phyloP scores from a whole-genome alignment of 2,113 vertebrate genomes.

The Tychaedon coryphoeus region DNA sequence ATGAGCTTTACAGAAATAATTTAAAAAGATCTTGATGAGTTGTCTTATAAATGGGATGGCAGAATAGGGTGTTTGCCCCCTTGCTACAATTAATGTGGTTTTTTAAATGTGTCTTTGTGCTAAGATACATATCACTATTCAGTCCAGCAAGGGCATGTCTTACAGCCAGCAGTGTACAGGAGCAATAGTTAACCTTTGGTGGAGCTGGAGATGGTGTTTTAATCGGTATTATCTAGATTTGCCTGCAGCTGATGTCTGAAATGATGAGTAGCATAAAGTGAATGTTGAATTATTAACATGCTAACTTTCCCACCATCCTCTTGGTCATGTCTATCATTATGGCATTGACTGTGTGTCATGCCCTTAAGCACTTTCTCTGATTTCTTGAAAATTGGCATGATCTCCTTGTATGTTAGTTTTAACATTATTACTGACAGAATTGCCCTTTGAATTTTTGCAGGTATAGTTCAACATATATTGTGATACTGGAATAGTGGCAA shows the following conservation, averaged over 20 bases:
- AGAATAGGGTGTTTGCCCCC: neutral
- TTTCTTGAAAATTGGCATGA: neutral
- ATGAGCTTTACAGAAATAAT: neutral
- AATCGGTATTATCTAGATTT: neutral
- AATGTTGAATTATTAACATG: slow-evolving; percentile 43
- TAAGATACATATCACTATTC: neutral
- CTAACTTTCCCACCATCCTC: neutral
- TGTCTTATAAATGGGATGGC: neutral
- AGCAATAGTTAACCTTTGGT: neutral
- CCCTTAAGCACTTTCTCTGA: neutral
- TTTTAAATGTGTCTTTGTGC: neutral
- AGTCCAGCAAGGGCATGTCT: neutral
- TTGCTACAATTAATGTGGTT: neutral
- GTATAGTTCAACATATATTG: neutral
- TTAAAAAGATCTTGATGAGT: neutral
- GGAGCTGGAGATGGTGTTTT: neutral
- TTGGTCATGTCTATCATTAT: neutral
- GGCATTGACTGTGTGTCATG: neutral
- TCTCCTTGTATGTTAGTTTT: slow-evolving; percentile 6
- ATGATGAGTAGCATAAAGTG: neutral
- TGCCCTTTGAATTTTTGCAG: slow-evolving; percentile 31
- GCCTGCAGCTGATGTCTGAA: slow-evolving; percentile 2
- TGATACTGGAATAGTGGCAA: neutral
- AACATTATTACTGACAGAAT: neutral
- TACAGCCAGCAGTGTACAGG: neutral